These are phyloP conservation scores for Megalopta genalis DNA, from an alignment of 1,140 invertebrate species.

Conservation along the genomic window DNA sequence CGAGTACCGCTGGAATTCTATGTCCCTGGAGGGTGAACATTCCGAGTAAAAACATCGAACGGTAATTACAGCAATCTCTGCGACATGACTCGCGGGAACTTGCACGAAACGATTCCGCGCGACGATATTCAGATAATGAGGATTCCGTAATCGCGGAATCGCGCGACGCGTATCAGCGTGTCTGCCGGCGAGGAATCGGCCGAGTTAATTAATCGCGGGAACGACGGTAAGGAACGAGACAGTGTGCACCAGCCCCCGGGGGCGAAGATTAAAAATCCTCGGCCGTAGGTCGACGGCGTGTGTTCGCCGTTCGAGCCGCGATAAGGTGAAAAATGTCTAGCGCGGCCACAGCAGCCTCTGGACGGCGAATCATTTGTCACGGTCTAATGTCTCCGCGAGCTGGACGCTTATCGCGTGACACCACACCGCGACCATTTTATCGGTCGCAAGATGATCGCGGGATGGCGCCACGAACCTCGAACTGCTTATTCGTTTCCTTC, in stretches of 20 bases:
- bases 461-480: conserved; percentile 50
- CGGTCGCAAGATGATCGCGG: conserved; percentile 13
- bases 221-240: neutral
- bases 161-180: neutral
- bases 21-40: neutral
- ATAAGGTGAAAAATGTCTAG: conserved; percentile 24
- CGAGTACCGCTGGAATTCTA: too few species aligned
- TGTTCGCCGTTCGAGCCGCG: neutral
- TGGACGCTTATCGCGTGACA: conserved; percentile 25
- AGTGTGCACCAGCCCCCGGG: too few species aligned
- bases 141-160: neutral
- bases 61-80: too few species aligned
- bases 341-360: neutral
- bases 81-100: neutral
- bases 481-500: neutral
- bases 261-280: neutral
- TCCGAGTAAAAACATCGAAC: neutral
- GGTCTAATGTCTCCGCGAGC: neutral
- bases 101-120: too few species aligned
- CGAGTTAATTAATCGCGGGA: conserved; percentile 6
- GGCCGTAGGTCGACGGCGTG: too few species aligned
- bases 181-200: neutral
- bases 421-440: conserved; percentile 29
- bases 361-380: neutral
- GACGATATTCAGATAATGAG: neutral